Conservation (phyloP, 2,113 vertebrate genomes). For the Sminthopsis crassicaudata region DNA sequence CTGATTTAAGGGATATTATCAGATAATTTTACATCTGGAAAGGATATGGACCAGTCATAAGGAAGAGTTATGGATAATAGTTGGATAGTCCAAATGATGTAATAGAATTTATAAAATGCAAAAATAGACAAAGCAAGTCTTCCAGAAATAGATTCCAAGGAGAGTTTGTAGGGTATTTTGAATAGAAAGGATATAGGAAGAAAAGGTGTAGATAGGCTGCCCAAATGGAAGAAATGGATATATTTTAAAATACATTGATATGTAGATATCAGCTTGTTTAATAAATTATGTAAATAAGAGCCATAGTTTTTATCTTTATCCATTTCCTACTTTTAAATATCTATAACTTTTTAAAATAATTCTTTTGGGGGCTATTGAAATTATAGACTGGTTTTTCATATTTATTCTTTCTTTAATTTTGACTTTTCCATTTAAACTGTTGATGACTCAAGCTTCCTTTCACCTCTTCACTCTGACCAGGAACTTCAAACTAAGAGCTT, state of each 20-base stretch:
- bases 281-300: not conserved
- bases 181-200: not conserved
- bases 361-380: not conserved
- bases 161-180: too few species aligned
- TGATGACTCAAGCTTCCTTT: too few species aligned
- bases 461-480: too few species aligned
- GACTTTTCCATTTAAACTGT: not conserved
- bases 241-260: not conserved
- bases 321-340: not conserved
- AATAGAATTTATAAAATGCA: too few species aligned
- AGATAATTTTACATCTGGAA: too few species aligned
- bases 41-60: too few species aligned
- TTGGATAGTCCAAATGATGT: too few species aligned
- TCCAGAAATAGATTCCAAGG: too few species aligned
- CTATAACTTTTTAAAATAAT: not conserved
- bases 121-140: too few species aligned
- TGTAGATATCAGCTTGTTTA: not conserved
- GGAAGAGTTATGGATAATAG: too few species aligned
- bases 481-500: too few species aligned
- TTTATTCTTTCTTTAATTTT: not conserved
- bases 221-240: not conserved
- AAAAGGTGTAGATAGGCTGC: not conserved
- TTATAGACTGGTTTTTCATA: not conserved
- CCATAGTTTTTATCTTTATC: not conserved
- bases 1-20: too few species aligned